Percentiles rank a stretch among this genome's conserved stretches.
Conservation (phyloP, 1,140 invertebrate genomes). For the Ceratosolen solmsi region DNA sequence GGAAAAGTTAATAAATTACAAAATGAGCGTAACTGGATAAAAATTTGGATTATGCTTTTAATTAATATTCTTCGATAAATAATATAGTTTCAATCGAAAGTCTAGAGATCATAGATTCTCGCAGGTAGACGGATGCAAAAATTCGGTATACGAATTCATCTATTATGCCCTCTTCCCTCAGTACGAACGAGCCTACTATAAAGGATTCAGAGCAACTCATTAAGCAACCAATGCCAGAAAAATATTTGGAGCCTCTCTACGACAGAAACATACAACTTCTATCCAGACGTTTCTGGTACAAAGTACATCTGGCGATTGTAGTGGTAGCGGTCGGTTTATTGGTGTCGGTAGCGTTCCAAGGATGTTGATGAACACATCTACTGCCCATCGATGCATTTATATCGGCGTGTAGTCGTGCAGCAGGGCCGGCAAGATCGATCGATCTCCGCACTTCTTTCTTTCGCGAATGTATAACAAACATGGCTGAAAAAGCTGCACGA, state of each 20-base stretch:
- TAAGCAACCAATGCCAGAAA: slow-evolving; percentile 7
- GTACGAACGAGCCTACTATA: neutral
- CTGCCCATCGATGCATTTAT: slow-evolving; percentile 51
- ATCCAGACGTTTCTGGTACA: slow-evolving; percentile 15
- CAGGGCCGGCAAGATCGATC: slow-evolving; percentile 50
- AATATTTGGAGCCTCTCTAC: too few species aligned
- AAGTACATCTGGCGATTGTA: slow-evolving; percentile 21
- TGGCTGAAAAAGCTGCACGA: slow-evolving; percentile 52
- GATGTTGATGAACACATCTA: slow-evolving; percentile 58
- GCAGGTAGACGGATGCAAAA: neutral
- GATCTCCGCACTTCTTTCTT: slow-evolving; percentile 55
- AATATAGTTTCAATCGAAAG: neutral
- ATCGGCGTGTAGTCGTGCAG: slow-evolving; percentile 17
- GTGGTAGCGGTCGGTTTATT: neutral
- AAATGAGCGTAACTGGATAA: neutral
- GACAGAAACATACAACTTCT: slow-evolving; percentile 16
- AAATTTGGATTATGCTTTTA: neutral
- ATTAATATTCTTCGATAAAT: slow-evolving; percentile 1
- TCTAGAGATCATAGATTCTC: neutral
- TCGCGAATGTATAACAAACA: slow-evolving; percentile 47
- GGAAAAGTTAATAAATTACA: too few species aligned
- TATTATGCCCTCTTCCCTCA: neutral
- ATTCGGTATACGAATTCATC: neutral
- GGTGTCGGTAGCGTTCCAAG: slow-evolving; percentile 19
- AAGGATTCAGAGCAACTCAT: neutral